Evolutionary conservation across 1,140 invertebrate genomes (phyloP), one percentile per base, ranked within the genome.

Genomic region (Lepidostoma basale): DNA sequence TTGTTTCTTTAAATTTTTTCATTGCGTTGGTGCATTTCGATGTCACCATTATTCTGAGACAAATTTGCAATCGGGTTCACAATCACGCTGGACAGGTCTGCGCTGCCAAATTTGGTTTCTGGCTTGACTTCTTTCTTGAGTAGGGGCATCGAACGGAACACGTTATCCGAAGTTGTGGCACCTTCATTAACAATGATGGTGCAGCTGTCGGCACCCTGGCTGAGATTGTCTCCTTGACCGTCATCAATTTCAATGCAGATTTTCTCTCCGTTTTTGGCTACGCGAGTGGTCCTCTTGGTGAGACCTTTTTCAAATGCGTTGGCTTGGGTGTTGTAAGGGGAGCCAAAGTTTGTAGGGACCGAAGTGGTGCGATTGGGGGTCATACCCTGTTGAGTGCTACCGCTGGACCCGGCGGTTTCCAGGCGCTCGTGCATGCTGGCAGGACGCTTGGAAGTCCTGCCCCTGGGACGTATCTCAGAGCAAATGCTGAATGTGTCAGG

Each of bases 351-450:
- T 8, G 30, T 28, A 9, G 54, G 54, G 22, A 33, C 42, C 5
- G 42, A 49, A 2, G 18, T 10, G 6, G 45, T 36, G 14, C 62
- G 45, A 2, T 63, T 33, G 9, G 9, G 16, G 44, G 5, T 44
- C 4, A 18, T 2, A 36, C 12, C 10, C 33, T 63, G 10, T 63
- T 49, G 42, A 20, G 5, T 10, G 18, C 4, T 10, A 14, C 33
- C 20, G 4, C 5, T 33, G 4, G 8, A 23, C 26, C 30, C 45
- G 16, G 25, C 26, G 10, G 10, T 36, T 33, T 39, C 45, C 1
- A 47, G 20, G 14, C 22, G 12, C 8, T 49, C 62, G 1, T 49
- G 20, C 62, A 63, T 63, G 16, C 44, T 49, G 3, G 62, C 47
- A 5, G 62, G 62, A 22, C 62, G 18, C 8, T 39, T 47, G 1